Conservation (phyloP, 2,797 vertebrate species). For the Malurus leucopterus region DNA sequence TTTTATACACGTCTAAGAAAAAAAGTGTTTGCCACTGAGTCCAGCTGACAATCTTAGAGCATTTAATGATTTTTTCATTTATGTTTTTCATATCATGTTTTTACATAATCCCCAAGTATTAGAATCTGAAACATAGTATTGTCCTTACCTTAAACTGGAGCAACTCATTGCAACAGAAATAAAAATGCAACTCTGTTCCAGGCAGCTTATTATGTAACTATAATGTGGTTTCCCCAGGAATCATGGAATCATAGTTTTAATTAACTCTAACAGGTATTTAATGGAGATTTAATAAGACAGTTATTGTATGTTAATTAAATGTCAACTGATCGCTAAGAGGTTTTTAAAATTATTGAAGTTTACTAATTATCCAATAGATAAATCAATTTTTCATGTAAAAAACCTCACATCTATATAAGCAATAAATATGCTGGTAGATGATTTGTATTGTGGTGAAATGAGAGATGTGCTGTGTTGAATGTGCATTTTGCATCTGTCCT, state of each 20-base stretch:
- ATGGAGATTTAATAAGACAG: slow-evolving; percentile 81
- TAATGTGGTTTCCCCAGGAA: slow-evolving; percentile 57
- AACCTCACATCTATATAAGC: slow-evolving; percentile 70
- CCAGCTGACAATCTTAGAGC: neutral
- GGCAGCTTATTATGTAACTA: slow-evolving; percentile 17
- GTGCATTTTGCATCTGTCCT: neutral
- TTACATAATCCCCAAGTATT: neutral
- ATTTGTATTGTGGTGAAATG: slow-evolving; percentile 50
- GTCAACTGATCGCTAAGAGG: slow-evolving; percentile 77
- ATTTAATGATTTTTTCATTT: neutral
- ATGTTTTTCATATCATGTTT: neutral
- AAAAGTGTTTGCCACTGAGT: neutral
- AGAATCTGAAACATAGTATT: neutral
- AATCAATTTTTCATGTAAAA: slow-evolving; percentile 75
- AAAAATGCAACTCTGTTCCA: neutral
- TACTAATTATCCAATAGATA: slow-evolving; percentile 81
- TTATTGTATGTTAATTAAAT: slow-evolving; percentile 82
- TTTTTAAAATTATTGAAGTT: slow-evolving; percentile 78
- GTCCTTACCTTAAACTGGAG: neutral
- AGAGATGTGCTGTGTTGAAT: slow-evolving; percentile 28
- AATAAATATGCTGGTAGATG: slow-evolving; percentile 66
- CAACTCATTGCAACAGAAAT: neutral
- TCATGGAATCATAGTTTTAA: slow-evolving; percentile 65
- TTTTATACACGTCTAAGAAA: neutral
- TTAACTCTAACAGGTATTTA: slow-evolving; percentile 78